phyloP scores from a whole-genome alignment of 2,888 invertebrate species.

The Erebia palarica region DNA sequence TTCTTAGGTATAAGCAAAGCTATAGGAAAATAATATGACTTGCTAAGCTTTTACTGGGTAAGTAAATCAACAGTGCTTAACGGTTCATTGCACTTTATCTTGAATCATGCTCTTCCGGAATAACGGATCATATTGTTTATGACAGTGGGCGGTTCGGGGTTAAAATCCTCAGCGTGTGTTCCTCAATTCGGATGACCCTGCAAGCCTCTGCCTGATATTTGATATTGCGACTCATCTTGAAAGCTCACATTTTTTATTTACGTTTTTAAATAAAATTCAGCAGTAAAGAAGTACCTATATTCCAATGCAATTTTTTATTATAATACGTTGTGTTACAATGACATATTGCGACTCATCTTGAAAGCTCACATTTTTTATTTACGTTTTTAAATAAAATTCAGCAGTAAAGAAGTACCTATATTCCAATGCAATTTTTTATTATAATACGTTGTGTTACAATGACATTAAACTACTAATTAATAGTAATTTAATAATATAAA shows the following conservation, averaged over 20 bases:
- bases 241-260: neutral
- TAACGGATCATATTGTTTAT: conserved; percentile 12
- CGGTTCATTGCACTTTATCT: conserved; percentile 13
- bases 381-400: too few species aligned
- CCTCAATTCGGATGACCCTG: neutral
- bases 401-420: too few species aligned
- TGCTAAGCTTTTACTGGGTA: neutral
- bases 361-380: neutral
- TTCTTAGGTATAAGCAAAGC: neutral
- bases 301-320: too few species aligned
- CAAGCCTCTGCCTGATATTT: neutral
- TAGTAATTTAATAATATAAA: too few species aligned
- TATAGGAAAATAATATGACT: neutral
- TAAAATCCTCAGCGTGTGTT: neutral
- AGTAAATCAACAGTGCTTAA: neutral
- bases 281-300: too few species aligned
- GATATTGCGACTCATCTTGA: neutral
- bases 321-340: too few species aligned
- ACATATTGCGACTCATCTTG: neutral
- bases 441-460: too few species aligned
- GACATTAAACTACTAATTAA: too few species aligned
- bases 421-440: too few species aligned
- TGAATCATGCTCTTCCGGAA: conserved; percentile 6
- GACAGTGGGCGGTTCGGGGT: neutral
- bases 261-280: too few species aligned